These are phyloP conservation scores for Drosophila lacertosa DNA, from an alignment of 1,140 invertebrate species.

Conservation along the genomic window DNA sequence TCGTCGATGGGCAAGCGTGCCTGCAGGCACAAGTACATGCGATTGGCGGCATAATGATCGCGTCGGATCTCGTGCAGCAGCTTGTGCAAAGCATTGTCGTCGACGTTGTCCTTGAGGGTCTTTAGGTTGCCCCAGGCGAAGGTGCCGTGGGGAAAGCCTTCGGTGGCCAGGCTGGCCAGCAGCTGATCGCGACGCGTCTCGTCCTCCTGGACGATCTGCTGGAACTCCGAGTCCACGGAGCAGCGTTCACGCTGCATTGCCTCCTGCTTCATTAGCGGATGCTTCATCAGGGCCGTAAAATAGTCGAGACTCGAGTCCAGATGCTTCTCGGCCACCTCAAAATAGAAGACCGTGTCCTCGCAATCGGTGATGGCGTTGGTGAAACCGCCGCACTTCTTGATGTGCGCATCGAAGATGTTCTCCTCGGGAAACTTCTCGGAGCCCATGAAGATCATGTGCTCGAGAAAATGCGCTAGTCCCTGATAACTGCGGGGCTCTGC, in stretches of 20 bases:
- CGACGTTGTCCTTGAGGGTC: slow-evolving; percentile 89
- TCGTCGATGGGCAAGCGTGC: slow-evolving; percentile 91
- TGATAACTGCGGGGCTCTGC: slow-evolving; percentile 90
- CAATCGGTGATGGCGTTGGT: slow-evolving; percentile 93
- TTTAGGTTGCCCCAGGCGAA: slow-evolving; percentile 94
- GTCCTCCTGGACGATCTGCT: slow-evolving; percentile 74
- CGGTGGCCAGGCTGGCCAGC: slow-evolving; percentile 87
- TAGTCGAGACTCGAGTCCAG: slow-evolving; percentile 91
- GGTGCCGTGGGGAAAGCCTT: slow-evolving; percentile 89
- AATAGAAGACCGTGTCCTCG: slow-evolving; percentile 94
- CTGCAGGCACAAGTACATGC: slow-evolving; percentile 94
- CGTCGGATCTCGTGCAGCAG: slow-evolving; percentile 91
- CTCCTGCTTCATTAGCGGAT: slow-evolving; percentile 93
- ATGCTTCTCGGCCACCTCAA: slow-evolving; percentile 92
- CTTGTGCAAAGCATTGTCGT: slow-evolving; percentile 87
- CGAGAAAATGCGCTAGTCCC: slow-evolving; percentile 96
- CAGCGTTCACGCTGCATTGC: slow-evolving; percentile 96
- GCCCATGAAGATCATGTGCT: slow-evolving; percentile 98
- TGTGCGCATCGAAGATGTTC: slow-evolving; percentile 93
- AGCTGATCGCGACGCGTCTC: slow-evolving; percentile 87
- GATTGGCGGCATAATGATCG: slow-evolving; percentile 93
- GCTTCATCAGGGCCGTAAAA: slow-evolving; percentile 96
- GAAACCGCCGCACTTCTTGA: slow-evolving; percentile 91
- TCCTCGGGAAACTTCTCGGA: slow-evolving; percentile 93
- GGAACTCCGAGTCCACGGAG: slow-evolving; percentile 92